A percentile compares a stretch with the other conserved stretches of the same genome.
Conservation (phyloP, 2,888 invertebrate genomes). For the Taphrorychus bicolor region DNA sequence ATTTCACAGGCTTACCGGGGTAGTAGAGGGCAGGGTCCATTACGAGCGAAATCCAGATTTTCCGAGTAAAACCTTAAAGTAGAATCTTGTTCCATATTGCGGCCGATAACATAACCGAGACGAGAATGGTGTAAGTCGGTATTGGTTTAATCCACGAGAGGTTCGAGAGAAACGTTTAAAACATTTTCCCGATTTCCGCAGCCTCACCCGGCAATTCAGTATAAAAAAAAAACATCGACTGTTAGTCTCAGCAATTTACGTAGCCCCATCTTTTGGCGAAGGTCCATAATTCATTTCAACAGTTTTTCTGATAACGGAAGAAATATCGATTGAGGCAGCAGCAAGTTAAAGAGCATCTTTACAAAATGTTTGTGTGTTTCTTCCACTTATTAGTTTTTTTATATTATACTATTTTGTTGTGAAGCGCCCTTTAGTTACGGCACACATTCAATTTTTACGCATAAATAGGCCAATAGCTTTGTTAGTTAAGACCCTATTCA, state of each 20-base stretch:
- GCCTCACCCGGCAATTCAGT: slow-evolving; percentile 36
- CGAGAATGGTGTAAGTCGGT: slow-evolving; percentile 4
- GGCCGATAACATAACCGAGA: slow-evolving; percentile 27
- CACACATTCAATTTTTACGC: no score
- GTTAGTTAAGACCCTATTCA: no score
- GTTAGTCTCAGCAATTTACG: not conserved
- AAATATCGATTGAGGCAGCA: no score
- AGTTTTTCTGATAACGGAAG: no score
- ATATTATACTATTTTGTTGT: no score
- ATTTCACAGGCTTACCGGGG: slow-evolving; percentile 54
- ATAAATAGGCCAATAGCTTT: no score
- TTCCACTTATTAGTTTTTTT: no score
- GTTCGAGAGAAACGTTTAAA: slow-evolving; percentile 2
- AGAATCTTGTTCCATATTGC: slow-evolving; percentile 29
- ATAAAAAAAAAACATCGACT: slow-evolving; percentile 33
- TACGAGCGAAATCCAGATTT: slow-evolving; percentile 41
- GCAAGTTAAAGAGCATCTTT: no score
- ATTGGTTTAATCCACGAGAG: slow-evolving; percentile 18
- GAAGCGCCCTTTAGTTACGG: no score
- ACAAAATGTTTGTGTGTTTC: no score
- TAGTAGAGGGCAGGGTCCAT: slow-evolving; percentile 57
- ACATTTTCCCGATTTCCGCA: slow-evolving; percentile 34
- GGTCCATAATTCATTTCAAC: no score
- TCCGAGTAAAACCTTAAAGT: slow-evolving; percentile 16
- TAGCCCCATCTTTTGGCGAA: not conserved